Conservation (phyloP, 2,888 invertebrate genomes). For the Nomada hirtipes region DNA sequence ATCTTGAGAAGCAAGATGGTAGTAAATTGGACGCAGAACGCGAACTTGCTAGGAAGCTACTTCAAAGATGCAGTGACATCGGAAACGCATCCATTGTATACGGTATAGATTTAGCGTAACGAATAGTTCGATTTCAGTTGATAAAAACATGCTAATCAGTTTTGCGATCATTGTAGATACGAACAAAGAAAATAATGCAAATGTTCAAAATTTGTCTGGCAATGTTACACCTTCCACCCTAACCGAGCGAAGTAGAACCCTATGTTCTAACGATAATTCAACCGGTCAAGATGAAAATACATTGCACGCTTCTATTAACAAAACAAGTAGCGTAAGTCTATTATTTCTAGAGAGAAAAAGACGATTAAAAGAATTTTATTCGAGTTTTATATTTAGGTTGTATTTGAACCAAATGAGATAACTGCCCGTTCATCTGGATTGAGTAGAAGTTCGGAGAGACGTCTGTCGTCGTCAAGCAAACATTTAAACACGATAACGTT, state of each 20-base stretch:
- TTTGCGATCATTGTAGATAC: slow-evolving; percentile 61
- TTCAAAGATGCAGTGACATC: slow-evolving; percentile 73
- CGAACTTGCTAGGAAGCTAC: slow-evolving; percentile 77
- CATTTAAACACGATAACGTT: slow-evolving; percentile 74
- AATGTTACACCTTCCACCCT: slow-evolving; percentile 59
- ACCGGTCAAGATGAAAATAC: slow-evolving; percentile 39
- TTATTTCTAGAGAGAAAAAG: background rate
- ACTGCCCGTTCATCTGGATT: slow-evolving; percentile 79
- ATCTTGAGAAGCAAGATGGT: slow-evolving; percentile 52
- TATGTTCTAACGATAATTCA: slow-evolving; percentile 31
- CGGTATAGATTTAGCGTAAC: slow-evolving; percentile 46
- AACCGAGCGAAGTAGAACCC: slow-evolving; percentile 32
- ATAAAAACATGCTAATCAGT: background rate
- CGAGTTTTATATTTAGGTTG: slow-evolving; percentile 66
- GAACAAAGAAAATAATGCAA: slow-evolving; percentile 79
- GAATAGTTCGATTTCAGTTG: background rate
- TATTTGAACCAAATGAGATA: slow-evolving; percentile 80
- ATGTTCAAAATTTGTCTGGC: slow-evolving; percentile 68
- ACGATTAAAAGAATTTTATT: background rate
- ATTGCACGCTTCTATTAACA: slow-evolving; percentile 24
- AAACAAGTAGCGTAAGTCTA: slow-evolving; percentile 67
- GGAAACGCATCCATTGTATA: slow-evolving; percentile 5
- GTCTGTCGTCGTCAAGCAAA: slow-evolving; percentile 55
- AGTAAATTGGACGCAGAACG: slow-evolving; percentile 67
- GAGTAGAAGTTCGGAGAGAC: slow-evolving; percentile 67